Evolutionary conservation across 2,113 vertebrate genomes (phyloP).

Genomic region (Raphicerus campestris): DNA sequence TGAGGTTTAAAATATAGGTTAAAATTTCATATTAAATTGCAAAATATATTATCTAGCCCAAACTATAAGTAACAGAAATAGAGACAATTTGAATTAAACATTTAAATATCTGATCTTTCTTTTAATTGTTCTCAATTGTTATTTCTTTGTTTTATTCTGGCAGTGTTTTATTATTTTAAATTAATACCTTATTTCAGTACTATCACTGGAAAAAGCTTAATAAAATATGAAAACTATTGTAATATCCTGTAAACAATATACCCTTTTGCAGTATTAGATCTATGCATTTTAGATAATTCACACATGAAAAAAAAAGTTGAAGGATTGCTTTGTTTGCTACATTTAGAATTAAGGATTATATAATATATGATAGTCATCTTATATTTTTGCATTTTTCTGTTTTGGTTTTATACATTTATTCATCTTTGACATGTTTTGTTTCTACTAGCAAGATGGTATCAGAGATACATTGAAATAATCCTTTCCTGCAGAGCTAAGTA

Average conservation of each 20-base stretch:
- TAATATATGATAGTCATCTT: neutral
- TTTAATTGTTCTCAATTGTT: neutral
- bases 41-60: neutral
- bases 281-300: constrained; percentile 15
- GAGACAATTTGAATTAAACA: neutral
- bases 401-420: constrained; percentile 72
- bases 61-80: neutral
- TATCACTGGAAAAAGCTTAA: neutral
- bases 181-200: neutral
- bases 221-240: neutral
- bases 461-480: constrained; percentile 64
- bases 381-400: constrained; percentile 20
- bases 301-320: neutral
- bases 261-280: neutral
- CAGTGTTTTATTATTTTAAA: neutral
- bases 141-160: neutral
- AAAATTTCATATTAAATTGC: neutral
- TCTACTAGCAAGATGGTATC: constrained; percentile 68
- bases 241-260: neutral
- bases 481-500: constrained; percentile 73
- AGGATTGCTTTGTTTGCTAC: neutral
- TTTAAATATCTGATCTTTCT: neutral
- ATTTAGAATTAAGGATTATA: neutral
- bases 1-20: neutral
- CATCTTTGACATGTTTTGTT: constrained; percentile 65